These are phyloP conservation scores for Anoncus sp. DNA, from an alignment of 2,888 invertebrate genomes.

Conservation along the genomic window DNA sequence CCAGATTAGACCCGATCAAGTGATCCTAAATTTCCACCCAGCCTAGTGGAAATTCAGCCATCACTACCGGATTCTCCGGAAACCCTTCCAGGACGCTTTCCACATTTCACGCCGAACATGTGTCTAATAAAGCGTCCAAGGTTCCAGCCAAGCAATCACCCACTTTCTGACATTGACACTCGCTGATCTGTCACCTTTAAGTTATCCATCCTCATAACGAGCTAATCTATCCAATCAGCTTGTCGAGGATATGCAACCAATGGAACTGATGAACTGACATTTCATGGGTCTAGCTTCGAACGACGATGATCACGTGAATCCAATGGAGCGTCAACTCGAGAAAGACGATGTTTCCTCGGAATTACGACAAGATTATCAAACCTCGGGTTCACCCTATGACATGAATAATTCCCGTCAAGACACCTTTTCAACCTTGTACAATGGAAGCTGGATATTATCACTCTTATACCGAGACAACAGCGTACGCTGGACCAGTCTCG, in stretches of 20 bases:
- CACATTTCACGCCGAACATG: too few relatives aligned
- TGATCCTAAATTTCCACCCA: too few relatives aligned
- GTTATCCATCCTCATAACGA: too few relatives aligned
- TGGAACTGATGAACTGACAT: constrained; percentile 81
- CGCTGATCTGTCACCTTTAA: too few relatives aligned
- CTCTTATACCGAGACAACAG: constrained; percentile 80
- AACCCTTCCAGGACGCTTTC: too few relatives aligned
- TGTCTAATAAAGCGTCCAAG: too few relatives aligned
- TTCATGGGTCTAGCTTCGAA: constrained; percentile 73
- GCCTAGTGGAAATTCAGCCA: too few relatives aligned
- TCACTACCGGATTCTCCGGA: too few relatives aligned
- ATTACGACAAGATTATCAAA: constrained; percentile 85
- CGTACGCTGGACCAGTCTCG: constrained; percentile 86
- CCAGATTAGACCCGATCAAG: too few relatives aligned
- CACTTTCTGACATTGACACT: too few relatives aligned
- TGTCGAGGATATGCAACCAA: constrained; percentile 77
- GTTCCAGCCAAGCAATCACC: too few relatives aligned
- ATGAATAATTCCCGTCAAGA: constrained; percentile 83
- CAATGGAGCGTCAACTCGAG: constrained; percentile 81
- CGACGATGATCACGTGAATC: constrained; percentile 78
- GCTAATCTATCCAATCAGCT: constrained; percentile 67
- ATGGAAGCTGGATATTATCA: constrained; percentile 83
- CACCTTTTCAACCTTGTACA: constrained; percentile 85
- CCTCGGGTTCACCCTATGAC: constrained; percentile 87
- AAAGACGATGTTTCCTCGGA: constrained; percentile 81